Base-by-base conservation (phyloP, 35 echinoderm and acorn worm genomes). In the Apostichopus californicus region DNA sequence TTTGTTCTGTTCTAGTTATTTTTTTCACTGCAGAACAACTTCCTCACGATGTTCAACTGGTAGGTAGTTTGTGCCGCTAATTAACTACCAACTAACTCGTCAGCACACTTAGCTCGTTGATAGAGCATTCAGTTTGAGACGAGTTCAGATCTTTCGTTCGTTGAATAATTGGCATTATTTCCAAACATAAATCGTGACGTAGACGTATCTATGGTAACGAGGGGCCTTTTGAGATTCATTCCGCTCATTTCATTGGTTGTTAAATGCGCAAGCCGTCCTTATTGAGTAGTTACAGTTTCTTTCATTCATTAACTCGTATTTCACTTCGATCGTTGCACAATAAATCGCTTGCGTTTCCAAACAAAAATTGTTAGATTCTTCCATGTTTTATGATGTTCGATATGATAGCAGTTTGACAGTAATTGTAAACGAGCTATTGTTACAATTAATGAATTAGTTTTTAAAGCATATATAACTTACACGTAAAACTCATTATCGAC, bases 131-230 rank as follows among this genome's bases (percentile, higher is more conserved):
- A 55, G 55, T 83, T 83, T 83, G 80, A 83, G 18, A 83, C 55
- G 80, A 34, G 80, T n/a, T 55, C 80, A 26, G 55, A 83, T 46
- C 80, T 56, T 83, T 17, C 80, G 14, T 14, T 55, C 34, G 80
- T 56, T 83, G 80, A 83, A 83, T 83, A 83, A 83, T 83, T 83
- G 80, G 80, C 80, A 83, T 83, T 83, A 83, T 83, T 83, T 83
- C 53, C 80, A 83, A 83, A 83, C 46, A 83, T 46, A 12, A 18
- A 83, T 46, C 25, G 80, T 83, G 80, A 83, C 80, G 80, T 83
- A 55, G 34, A 3, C 12, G 80, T 56, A 18, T 55, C 80, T 53
- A 83, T 83, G 80, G 53, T 15, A 53, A 83, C 80, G 5, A 83
- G 80, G 80, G 80, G 34, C 80, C 80, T 55, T 56, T 3, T 56